Percentiles rank a stretch among this genome's conserved stretches.
phyloP scores from a whole-genome alignment of 2,113 vertebrate species.

The Sylvilagus bachmani region DNA sequence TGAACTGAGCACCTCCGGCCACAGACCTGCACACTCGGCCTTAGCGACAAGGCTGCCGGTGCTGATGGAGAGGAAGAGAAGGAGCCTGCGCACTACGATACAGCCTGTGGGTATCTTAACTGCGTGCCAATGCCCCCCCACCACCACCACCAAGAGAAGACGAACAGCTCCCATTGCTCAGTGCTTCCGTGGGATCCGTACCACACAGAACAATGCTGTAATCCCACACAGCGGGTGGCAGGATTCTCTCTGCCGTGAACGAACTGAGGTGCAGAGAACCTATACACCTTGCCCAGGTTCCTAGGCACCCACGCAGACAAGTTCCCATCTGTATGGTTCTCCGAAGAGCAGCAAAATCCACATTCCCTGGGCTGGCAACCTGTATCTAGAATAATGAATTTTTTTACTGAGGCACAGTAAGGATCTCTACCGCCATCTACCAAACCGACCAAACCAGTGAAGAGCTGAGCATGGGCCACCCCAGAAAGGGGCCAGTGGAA shows the following conservation, averaged over 20 bases:
- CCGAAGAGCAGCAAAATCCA: background rate
- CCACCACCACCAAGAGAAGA: background rate
- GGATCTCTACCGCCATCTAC: background rate
- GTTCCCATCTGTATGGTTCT: background rate
- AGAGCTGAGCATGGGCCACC: background rate
- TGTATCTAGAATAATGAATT: background rate
- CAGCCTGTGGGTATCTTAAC: too few species aligned
- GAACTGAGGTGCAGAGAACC: background rate
- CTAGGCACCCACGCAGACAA: background rate
- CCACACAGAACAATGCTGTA: too few species aligned
- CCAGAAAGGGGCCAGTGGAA: background rate
- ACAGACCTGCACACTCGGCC: background rate
- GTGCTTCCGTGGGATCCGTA: fast-evolving
- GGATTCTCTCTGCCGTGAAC: background rate
- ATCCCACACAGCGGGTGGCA: fast-evolving
- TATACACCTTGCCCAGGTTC: background rate
- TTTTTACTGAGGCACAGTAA: background rate
- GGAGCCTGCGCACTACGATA: too few species aligned
- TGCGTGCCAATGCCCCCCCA: too few species aligned
- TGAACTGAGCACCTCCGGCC: background rate
- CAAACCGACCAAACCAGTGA: background rate
- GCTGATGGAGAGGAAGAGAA: background rate
- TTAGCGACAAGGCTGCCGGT: background rate
- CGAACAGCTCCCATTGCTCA: background rate
- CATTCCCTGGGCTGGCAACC: background rate